These are phyloP conservation scores for Eupithecia pulchellata DNA, from an alignment of 2,888 invertebrate genomes.

Conservation along the genomic window DNA sequence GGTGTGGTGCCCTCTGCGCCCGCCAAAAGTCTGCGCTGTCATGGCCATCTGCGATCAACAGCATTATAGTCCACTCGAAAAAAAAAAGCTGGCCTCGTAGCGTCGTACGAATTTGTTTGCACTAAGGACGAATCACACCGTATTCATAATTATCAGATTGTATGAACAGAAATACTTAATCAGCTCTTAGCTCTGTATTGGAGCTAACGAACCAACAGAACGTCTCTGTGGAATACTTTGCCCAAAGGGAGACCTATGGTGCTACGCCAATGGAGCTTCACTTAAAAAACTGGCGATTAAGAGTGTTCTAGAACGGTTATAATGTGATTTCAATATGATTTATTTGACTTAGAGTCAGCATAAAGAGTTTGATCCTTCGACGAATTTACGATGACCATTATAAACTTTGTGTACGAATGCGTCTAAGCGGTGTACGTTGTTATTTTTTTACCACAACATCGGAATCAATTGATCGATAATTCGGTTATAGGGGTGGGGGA, in stretches of 20 bases:
- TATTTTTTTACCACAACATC: neutral
- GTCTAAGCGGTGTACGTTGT: neutral
- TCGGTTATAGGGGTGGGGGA: neutral
- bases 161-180: neutral
- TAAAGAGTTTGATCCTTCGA: neutral
- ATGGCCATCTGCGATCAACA: no score
- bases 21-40: no score
- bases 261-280: neutral
- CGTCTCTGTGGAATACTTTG: neutral
- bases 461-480: neutral
- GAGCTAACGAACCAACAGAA: constrained; percentile 1
- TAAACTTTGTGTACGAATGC: neutral
- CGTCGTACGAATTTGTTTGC: no score
- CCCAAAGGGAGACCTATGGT: neutral
- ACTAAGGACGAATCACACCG: no score
- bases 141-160: no score
- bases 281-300: no score
- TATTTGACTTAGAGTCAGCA: neutral
- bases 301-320: no score
- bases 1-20: no score
- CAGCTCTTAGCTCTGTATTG: neutral
- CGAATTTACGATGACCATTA: neutral
- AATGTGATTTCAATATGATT: no score
- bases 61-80: no score
- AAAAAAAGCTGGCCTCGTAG: no score